Percentiles rank a stretch among this genome's conserved stretches.
Evolutionary conservation across 2,888 invertebrate genomes (phyloP).

Genomic region (Eledona agricola): DNA sequence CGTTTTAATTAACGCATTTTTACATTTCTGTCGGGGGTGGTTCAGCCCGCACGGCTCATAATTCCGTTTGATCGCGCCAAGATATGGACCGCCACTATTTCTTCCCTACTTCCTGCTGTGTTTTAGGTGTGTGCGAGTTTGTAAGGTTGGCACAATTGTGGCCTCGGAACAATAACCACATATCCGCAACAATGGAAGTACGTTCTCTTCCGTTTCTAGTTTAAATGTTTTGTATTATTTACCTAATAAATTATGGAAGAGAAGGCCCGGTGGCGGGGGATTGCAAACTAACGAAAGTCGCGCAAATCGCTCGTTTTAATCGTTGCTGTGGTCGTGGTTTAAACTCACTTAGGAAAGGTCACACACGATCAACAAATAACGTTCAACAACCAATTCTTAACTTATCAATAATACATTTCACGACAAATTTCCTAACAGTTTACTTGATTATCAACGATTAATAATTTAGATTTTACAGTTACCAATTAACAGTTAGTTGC

Average conservation of each 20-base stretch:
- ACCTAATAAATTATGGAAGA: slow-evolving; percentile 34
- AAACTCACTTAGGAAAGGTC: too few relatives aligned
- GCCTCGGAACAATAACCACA: slow-evolving; percentile 55
- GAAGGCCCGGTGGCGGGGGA: too few relatives aligned
- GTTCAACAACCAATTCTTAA: too few relatives aligned
- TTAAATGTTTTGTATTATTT: slow-evolving; percentile 40
- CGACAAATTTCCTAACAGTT: too few relatives aligned
- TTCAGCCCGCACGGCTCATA: neutral
- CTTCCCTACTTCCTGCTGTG: slow-evolving; percentile 41
- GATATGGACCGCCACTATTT: slow-evolving; percentile 33
- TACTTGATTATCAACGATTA: too few relatives aligned
- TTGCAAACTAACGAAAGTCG: too few relatives aligned
- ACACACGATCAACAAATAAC: too few relatives aligned
- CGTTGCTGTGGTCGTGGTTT: too few relatives aligned
- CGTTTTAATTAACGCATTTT: slow-evolving; percentile 14
- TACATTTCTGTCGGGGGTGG: neutral
- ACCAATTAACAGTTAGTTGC: too few relatives aligned
- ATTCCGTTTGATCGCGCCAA: slow-evolving; percentile 27
- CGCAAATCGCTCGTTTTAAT: too few relatives aligned
- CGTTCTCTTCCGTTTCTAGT: slow-evolving; percentile 46
- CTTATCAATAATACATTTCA: too few relatives aligned
- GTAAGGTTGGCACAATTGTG: slow-evolving; percentile 53
- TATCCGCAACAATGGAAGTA: slow-evolving; percentile 56
- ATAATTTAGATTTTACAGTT: too few relatives aligned
- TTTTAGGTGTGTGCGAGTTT: slow-evolving; percentile 45